Conservation (phyloP, 2,888 invertebrate species). For the Meliscaeva auricollis region DNA sequence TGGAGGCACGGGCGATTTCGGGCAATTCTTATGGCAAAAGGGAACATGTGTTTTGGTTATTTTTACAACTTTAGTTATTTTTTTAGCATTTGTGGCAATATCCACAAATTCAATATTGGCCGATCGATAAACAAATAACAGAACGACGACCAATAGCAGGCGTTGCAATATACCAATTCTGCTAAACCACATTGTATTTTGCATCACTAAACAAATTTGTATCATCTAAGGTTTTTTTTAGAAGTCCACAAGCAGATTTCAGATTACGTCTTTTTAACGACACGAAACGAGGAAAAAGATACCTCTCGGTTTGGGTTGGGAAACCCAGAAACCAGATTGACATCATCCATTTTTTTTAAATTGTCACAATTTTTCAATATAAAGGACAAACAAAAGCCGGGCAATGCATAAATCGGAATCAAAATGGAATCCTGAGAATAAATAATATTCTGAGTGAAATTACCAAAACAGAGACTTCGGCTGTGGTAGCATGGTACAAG, state of each 20-base stretch:
- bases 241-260: slow-evolving; percentile 3
- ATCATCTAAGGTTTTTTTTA: background rate
- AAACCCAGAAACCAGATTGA: slow-evolving; percentile 31
- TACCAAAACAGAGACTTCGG: background rate
- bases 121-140: slow-evolving; percentile 52
- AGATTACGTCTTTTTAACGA: slow-evolving; percentile 8
- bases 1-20: background rate
- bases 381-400: slow-evolving; percentile 6
- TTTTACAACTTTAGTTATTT: slow-evolving; percentile 9
- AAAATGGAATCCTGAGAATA: slow-evolving; percentile 16
- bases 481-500: background rate
- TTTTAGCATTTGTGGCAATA: slow-evolving; percentile 31
- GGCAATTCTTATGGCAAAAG: slow-evolving; percentile 18
- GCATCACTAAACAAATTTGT: slow-evolving; percentile 33
- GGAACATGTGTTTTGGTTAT: slow-evolving; percentile 47
- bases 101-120: slow-evolving; percentile 47
- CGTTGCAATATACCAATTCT: slow-evolving; percentile 4
- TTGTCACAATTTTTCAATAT: slow-evolving; percentile 34
- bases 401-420: slow-evolving; percentile 19
- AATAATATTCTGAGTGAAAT: slow-evolving; percentile 16
- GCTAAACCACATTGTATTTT: slow-evolving; percentile 4
- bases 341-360: slow-evolving; percentile 46
- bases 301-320: background rate
- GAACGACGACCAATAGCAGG: too few species aligned
- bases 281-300: background rate